Evolutionary conservation across 2,113 vertebrate genomes (phyloP).

Genomic region (Cichladusa arquata): DNA sequence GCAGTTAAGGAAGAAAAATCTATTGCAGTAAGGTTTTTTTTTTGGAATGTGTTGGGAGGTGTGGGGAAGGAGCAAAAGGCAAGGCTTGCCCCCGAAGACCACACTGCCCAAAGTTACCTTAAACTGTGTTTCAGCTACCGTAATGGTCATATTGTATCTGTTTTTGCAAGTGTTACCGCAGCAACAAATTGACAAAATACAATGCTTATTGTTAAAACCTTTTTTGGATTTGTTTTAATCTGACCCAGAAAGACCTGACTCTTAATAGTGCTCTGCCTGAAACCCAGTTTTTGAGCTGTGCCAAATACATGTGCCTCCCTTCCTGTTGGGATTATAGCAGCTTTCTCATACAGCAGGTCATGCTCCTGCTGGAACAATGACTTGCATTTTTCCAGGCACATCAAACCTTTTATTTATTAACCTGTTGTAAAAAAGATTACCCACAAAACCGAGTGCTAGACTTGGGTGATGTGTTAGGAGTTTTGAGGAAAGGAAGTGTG

Average conservation of each 20-base stretch:
- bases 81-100: too few species aligned
- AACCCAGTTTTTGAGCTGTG: background rate
- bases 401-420: conserved; percentile 8
- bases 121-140: background rate
- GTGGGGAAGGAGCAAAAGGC: background rate
- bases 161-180: background rate
- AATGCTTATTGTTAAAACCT: background rate
- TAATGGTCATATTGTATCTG: background rate
- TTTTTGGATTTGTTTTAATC: background rate
- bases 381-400: background rate
- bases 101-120: background rate
- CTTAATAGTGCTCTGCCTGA: background rate
- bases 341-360: background rate
- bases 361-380: background rate
- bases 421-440: background rate
- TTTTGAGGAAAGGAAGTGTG: background rate
- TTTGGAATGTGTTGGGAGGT: background rate
- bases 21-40: background rate
- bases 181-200: background rate
- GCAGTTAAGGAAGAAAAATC: background rate
- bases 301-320: background rate
- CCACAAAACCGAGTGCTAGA: background rate
- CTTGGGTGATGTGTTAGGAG: background rate
- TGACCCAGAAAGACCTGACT: background rate
- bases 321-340: background rate